A percentile compares a stretch with the other conserved stretches of the same genome.
Evolutionary conservation across 2,113 vertebrate species (phyloP).

Genomic region (Neolamprologus fasciatus): DNA sequence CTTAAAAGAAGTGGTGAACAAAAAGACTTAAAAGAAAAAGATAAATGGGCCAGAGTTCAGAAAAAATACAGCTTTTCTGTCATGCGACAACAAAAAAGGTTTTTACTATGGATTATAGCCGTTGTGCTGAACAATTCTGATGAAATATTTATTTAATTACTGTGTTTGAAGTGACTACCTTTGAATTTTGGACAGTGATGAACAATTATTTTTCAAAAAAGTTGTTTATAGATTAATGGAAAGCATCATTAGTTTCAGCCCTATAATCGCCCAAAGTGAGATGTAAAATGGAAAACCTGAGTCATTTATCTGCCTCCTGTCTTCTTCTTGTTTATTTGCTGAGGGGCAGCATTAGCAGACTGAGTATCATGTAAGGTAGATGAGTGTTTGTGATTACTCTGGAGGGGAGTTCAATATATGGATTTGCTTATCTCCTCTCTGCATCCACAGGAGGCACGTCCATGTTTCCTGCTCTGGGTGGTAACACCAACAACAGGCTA

Average conservation of each 20-base stretch:
- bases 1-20: neutral
- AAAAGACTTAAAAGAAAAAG: neutral
- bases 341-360: neutral
- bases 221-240: neutral
- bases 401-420: conserved; percentile 31
- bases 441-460: neutral
- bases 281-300: neutral
- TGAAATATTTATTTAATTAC: neutral
- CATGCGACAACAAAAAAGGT: neutral
- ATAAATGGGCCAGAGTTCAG: neutral
- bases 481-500: neutral
- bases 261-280: neutral
- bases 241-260: neutral
- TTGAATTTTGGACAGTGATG: neutral
- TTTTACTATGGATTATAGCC: neutral
- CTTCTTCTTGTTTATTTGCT: neutral
- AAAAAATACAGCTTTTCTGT: neutral
- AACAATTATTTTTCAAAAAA: neutral
- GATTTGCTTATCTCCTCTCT: conserved; percentile 42
- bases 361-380: conserved; percentile 7
- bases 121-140: neutral
- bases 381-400: conserved; percentile 23
- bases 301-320: neutral
- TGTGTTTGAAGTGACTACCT: neutral
- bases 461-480: neutral